Evolutionary conservation across 2,113 vertebrate species (phyloP).

Genomic region (Ibidorhyncha struthersii): DNA sequence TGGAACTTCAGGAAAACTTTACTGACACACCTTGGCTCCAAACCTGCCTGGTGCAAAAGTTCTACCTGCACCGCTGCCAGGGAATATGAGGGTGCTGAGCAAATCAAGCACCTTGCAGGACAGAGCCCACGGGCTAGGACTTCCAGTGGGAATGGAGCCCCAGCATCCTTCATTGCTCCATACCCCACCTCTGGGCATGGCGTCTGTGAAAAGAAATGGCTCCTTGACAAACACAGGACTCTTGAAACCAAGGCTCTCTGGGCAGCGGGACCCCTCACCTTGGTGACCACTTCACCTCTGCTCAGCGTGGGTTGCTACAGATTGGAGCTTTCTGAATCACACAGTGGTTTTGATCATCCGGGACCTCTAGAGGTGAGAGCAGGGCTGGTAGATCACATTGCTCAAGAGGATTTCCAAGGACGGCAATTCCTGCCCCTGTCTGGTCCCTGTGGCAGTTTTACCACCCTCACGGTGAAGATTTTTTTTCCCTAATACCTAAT

Average conservation of each 20-base stretch:
- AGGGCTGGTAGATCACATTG: background rate
- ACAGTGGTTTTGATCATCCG: accelerated
- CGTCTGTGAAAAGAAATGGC: background rate
- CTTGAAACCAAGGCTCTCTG: background rate
- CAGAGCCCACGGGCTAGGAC: background rate
- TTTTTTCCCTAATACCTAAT: background rate
- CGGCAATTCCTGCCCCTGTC: background rate
- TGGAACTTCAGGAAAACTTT: background rate
- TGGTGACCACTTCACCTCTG: background rate
- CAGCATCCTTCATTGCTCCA: background rate
- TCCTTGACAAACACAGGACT: background rate
- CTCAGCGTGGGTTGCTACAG: background rate
- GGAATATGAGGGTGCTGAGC: background rate
- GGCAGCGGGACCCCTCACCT: accelerated
- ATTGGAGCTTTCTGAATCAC: background rate
- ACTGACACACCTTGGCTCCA: background rate
- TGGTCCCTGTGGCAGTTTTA: background rate
- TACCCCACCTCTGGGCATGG: background rate
- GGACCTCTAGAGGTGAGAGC: background rate
- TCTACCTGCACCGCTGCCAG: background rate
- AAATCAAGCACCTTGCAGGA: background rate
- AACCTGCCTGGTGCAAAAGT: background rate
- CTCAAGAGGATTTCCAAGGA: background rate
- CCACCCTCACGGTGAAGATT: background rate
- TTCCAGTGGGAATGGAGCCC: background rate